A percentile compares a stretch with the other conserved stretches of the same genome.
Conservation (phyloP, 2,888 invertebrate species). For the Rhingia campestris region DNA sequence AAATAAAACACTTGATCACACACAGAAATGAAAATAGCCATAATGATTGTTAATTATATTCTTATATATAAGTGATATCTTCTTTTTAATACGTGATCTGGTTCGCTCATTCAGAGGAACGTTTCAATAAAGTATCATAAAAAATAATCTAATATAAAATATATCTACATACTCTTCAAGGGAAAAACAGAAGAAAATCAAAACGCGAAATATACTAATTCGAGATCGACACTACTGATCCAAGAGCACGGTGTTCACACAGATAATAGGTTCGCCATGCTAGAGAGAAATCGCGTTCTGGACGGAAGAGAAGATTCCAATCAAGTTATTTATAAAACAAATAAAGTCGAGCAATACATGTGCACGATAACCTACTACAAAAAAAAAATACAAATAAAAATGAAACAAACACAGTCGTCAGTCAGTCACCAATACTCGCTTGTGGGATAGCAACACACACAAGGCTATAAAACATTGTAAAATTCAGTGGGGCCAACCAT, state of each 20-base stretch:
- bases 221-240: constrained; percentile 61
- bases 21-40: constrained; percentile 4
- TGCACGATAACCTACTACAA: constrained; percentile 43
- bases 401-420: not conserved
- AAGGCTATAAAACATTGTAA: not conserved
- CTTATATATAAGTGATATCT: constrained; percentile 47
- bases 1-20: constrained; percentile 8
- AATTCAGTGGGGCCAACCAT: not conserved
- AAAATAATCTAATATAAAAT: constrained; percentile 44
- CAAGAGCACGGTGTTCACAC: constrained; percentile 47
- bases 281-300: constrained; percentile 67
- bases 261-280: constrained; percentile 47
- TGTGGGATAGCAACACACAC: not conserved
- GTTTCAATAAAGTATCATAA: constrained; percentile 49
- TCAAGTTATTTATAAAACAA: constrained; percentile 74
- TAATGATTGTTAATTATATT: constrained; percentile 45
- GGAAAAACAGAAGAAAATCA: constrained; percentile 19
- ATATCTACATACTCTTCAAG: not conserved
- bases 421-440: constrained; percentile 4
- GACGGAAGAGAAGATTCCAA: constrained; percentile 69
- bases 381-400: constrained; percentile 15
- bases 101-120: constrained; percentile 49
- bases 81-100: constrained; percentile 65
- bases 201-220: constrained; percentile 57
- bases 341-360: constrained; percentile 68